phyloP scores from a whole-genome alignment of 2,888 invertebrate genomes.

The Agrenia bidenticulata region DNA sequence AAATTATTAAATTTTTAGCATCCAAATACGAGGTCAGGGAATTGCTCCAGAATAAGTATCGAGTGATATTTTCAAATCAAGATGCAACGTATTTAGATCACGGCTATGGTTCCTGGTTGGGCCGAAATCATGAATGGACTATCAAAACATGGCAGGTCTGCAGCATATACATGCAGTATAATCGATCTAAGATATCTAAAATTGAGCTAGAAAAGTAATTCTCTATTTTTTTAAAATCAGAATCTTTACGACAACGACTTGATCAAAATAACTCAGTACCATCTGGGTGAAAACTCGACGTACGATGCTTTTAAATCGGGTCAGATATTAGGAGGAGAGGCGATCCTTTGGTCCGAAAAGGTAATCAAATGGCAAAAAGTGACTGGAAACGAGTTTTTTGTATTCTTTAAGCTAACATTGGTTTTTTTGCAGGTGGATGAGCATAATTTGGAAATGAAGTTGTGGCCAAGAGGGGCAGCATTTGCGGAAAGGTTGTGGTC shows the following conservation, averaged over 20 bases:
- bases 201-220: too few species aligned
- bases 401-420: too few species aligned
- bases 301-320: too few species aligned
- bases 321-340: constrained; percentile 70
- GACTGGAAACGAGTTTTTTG: background rate
- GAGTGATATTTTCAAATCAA: constrained; percentile 79
- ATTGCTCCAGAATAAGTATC: constrained; percentile 71
- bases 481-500: constrained; percentile 82
- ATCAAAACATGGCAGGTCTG: background rate
- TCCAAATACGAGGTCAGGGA: too few species aligned
- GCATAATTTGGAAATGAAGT: constrained; percentile 66
- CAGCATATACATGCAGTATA: background rate
- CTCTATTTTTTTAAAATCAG: constrained; percentile 59
- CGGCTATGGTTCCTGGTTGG: constrained; percentile 80
- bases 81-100: constrained; percentile 85
- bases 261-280: constrained; percentile 53
- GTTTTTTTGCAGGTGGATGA: constrained; percentile 68
- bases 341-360: constrained; percentile 84
- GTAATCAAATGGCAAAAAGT: background rate
- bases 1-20: constrained; percentile 62
- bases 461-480: constrained; percentile 85
- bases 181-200: background rate
- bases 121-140: background rate
- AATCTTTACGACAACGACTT: constrained; percentile 65
- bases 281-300: constrained; percentile 54